phyloP scores from a whole-genome alignment of 2,797 vertebrate species.

The Basileuterus tristriatus region DNA sequence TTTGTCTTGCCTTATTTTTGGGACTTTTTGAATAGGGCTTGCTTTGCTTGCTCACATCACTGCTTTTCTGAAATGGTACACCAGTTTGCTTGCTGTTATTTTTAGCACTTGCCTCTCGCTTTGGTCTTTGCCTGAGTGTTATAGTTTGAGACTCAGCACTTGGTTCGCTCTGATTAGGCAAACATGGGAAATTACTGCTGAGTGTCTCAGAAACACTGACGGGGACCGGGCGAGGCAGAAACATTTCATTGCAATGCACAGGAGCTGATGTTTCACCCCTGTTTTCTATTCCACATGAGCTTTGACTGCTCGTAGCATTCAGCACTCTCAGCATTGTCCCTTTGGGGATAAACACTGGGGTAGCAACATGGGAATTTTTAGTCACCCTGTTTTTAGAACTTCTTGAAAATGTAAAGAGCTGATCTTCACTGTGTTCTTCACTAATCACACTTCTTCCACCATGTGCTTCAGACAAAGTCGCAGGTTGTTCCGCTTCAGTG shows the following conservation, averaged over 20 bases:
- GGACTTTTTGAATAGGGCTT: constrained; percentile 24
- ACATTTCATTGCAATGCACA: constrained; percentile 28
- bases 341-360: constrained; percentile 77
- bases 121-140: constrained; percentile 51
- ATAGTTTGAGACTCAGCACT: neutral
- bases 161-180: neutral
- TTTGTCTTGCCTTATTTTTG: constrained; percentile 61
- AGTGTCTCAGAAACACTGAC: constrained; percentile 36
- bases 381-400: constrained; percentile 35
- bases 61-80: neutral
- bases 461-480: neutral
- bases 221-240: constrained; percentile 61
- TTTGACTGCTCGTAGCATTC: constrained; percentile 52
- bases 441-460: neutral
- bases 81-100: neutral
- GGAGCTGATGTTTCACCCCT: neutral
- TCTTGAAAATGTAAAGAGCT: neutral
- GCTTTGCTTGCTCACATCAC: constrained; percentile 25
- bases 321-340: constrained; percentile 79
- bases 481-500: neutral
- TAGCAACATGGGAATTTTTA: constrained; percentile 58
- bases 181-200: neutral
- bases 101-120: constrained; percentile 45
- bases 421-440: neutral
- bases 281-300: constrained; percentile 11